Conservation (phyloP, 2,888 invertebrate species). For the Metallyticus violacea region DNA sequence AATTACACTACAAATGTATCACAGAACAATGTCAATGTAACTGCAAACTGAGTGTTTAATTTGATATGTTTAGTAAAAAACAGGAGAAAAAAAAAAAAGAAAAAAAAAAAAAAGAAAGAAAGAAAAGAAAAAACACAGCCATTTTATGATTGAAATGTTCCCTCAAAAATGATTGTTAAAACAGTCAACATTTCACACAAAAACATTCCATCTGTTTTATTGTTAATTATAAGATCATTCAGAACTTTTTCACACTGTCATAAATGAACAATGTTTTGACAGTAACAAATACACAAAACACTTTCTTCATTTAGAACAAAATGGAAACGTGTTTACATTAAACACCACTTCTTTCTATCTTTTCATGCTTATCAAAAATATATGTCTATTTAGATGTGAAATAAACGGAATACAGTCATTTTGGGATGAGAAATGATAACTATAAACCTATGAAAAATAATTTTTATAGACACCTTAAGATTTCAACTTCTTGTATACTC, state of each 20-base stretch:
- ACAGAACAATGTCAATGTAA: background rate
- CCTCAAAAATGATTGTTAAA: no score
- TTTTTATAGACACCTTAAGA: no score
- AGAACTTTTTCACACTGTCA: background rate
- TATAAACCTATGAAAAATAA: background rate
- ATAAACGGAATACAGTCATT: background rate
- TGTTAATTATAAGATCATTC: background rate
- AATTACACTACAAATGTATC: background rate
- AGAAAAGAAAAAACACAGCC: background rate
- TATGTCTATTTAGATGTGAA: background rate
- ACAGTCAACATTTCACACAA: background rate
- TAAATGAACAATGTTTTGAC: background rate
- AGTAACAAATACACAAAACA: background rate
- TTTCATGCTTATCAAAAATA: background rate
- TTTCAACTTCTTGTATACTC: no score
- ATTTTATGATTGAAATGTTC: background rate
- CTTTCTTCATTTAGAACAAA: background rate
- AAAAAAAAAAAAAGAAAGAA: no score
- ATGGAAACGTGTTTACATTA: background rate
- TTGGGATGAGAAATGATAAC: background rate
- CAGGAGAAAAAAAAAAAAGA: no score
- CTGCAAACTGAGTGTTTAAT: background rate
- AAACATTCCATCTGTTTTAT: background rate
- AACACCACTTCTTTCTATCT: background rate
- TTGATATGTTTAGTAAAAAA: background rate